Base-by-base conservation (phyloP, 2,797 vertebrate species). In the Pempheris klunzingeri region DNA sequence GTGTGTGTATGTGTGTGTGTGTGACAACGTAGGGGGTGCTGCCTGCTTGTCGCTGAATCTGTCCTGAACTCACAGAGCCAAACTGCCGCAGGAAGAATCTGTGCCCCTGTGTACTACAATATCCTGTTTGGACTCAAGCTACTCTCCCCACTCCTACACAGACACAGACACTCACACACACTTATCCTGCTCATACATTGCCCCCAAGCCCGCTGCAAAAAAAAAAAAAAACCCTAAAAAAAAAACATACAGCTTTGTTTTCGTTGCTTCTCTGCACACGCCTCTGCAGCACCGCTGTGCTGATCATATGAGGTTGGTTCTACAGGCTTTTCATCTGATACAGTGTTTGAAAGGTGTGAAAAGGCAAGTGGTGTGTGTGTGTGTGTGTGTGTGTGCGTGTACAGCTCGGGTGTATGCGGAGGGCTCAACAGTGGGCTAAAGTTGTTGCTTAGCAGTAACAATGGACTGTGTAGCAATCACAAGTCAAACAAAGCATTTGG, bases 91-190 rank as follows among this genome's bases (percentile, higher is more conserved):
- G 83, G 86, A 89, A 82, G 75, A 93, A 88, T 91, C 83, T 81
- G 81, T 86, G 82, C 85, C 86, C 75, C 88, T 41, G 80, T 92
- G 87, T 92, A 89, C 85, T 87, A 92, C 90, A 93, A 92, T 93
- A 93, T 94, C 93, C 92, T 93, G 93, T 94, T 92, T 91, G 90
- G 88, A 83, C 84, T 92, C 68, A 76, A 85, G 83, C 74, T 75
- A 74, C 75, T 76, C 54, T 78, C 82, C 67, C 77, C 34, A 46
- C 69, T 60, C 60, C 41, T 28, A 52, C 74, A 68, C 69, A 63
- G 71, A 64, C 32, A 34, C 26, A 54, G 64, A 49, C 71, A 73
- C 44, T 57, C 58, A 60, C 77, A 82, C 71, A 46, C 59, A 47
- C 53, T 38, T 15, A 28, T 55, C n/a, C 52, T 28, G 17, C 60